Evolutionary conservation across 2,797 vertebrate genomes (phyloP).

Genomic region (Myiotriccus ornatus): DNA sequence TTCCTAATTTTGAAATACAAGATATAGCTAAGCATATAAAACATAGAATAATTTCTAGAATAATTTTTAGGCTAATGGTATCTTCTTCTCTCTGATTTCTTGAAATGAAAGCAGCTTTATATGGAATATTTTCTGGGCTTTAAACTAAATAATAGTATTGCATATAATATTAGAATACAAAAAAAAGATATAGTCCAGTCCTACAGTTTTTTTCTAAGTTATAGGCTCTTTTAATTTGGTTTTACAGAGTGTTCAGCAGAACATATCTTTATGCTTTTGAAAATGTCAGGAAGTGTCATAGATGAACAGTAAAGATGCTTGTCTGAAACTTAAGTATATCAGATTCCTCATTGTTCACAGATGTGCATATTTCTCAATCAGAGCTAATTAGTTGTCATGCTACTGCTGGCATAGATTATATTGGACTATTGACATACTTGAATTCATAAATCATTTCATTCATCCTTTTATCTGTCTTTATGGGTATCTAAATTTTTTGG

Average conservation of each 20-base stretch:
- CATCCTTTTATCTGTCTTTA: neutral
- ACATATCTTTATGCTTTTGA: neutral
- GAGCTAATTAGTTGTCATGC: neutral
- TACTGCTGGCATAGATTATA: neutral
- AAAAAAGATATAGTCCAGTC: neutral
- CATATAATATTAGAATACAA: neutral
- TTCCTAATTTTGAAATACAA: neutral
- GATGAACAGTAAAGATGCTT: neutral
- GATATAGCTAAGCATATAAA: neutral
- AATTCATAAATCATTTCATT: neutral
- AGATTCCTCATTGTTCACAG: neutral
- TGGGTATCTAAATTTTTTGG: neutral
- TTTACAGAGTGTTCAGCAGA: neutral
- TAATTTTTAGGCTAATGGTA: neutral
- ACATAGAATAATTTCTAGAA: neutral
- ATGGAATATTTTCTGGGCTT: neutral
- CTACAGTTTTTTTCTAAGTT: neutral
- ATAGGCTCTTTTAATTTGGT: neutral
- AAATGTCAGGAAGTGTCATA: neutral
- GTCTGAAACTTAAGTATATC: neutral
- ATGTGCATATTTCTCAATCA: neutral
- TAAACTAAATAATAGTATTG: neutral
- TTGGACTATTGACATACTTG: neutral
- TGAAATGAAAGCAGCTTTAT: neutral
- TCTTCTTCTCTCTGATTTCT: neutral